A percentile compares a stretch with the other conserved stretches of the same genome.
Evolutionary conservation across 2,113 vertebrate genomes (phyloP).

Genomic region (Chitala chitala): DNA sequence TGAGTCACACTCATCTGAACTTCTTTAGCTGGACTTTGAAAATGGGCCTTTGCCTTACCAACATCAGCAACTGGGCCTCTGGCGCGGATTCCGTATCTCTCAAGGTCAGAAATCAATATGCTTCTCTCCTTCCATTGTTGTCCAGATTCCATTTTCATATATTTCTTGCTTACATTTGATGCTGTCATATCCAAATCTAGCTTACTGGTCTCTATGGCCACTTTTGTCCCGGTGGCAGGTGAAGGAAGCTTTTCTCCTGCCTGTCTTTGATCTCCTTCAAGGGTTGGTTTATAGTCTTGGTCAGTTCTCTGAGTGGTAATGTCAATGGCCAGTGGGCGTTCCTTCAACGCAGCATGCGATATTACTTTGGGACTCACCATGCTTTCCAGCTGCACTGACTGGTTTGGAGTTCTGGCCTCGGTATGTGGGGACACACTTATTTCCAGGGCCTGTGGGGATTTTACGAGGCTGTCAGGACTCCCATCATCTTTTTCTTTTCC

Average conservation of each 20-base stretch:
- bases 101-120: slow-evolving; percentile 31
- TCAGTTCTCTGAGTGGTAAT: slow-evolving; percentile 26
- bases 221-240: slow-evolving; percentile 19
- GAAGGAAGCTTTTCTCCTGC: slow-evolving; percentile 14
- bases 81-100: slow-evolving; percentile 41
- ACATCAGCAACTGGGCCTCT: slow-evolving; percentile 42
- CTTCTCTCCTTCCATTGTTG: slow-evolving; percentile 41
- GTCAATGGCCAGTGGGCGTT: slow-evolving; percentile 31
- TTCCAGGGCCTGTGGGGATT: slow-evolving; percentile 45
- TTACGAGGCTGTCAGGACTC: slow-evolving; percentile 25
- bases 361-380: slow-evolving; percentile 27
- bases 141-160: slow-evolving; percentile 41
- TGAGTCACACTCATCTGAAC: slow-evolving; percentile 29
- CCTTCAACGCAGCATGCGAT: slow-evolving; percentile 31
- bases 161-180: slow-evolving; percentile 40
- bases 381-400: slow-evolving; percentile 32
- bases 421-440: slow-evolving; percentile 46
- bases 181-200: slow-evolving; percentile 44
- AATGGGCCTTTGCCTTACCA: slow-evolving; percentile 29
- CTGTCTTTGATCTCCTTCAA: slow-evolving; percentile 17
- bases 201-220: slow-evolving; percentile 32
- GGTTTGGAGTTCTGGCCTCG: slow-evolving; percentile 46
- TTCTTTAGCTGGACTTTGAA: slow-evolving; percentile 27
- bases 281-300: background rate
- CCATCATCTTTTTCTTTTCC: slow-evolving; percentile 51